Conservation (phyloP, 2,797 vertebrate genomes). For the Oryzias sinensis region DNA sequence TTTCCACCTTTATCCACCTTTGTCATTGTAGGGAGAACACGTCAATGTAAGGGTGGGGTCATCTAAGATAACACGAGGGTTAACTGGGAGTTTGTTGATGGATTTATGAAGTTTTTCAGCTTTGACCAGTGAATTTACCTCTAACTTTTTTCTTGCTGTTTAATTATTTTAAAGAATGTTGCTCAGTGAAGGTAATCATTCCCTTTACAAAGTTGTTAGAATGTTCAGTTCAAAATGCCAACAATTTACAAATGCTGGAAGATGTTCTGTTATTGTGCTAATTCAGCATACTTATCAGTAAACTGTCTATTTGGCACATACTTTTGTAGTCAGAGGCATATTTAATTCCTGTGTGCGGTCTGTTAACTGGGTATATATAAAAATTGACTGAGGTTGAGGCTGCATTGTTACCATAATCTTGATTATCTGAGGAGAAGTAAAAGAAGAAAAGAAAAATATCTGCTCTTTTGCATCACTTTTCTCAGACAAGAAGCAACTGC, state of each 20-base stretch:
- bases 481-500: neutral
- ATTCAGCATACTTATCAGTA: constrained; percentile 9
- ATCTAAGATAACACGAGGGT: too few relatives aligned
- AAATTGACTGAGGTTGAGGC: constrained; percentile 35
- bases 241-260: neutral
- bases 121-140: too few relatives aligned
- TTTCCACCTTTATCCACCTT: too few relatives aligned
- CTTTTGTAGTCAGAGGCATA: constrained; percentile 37
- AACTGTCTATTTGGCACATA: neutral
- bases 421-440: neutral
- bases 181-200: too few relatives aligned
- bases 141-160: too few relatives aligned
- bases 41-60: too few relatives aligned
- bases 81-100: too few relatives aligned
- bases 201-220: too few relatives aligned
- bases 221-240: too few relatives aligned
- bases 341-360: neutral
- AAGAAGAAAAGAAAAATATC: neutral
- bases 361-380: constrained; percentile 38
- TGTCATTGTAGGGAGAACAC: too few relatives aligned
- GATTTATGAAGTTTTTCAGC: too few relatives aligned
- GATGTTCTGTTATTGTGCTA: constrained; percentile 39
- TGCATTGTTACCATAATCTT: neutral
- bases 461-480: neutral
- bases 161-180: too few relatives aligned